Percentiles rank a stretch among this genome's conserved stretches.
These are phyloP conservation scores for Leptinotarsa rubiginosa DNA, from an alignment of 2,888 invertebrate genomes.

Conservation along the genomic window DNA sequence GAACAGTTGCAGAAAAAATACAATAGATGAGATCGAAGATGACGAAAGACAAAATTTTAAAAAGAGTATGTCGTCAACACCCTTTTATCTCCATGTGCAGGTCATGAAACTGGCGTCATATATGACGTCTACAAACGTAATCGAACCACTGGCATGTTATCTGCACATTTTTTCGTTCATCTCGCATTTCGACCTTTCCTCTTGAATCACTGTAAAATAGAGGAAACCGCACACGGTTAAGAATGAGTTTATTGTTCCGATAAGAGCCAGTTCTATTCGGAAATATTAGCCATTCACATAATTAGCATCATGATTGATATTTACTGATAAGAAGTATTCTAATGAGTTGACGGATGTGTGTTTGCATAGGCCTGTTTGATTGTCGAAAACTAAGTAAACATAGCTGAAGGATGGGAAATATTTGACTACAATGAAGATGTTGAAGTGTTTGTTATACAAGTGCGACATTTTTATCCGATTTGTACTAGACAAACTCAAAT, in stretches of 20 bases:
- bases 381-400: neutral
- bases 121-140: neutral
- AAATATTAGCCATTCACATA: conserved; percentile 7
- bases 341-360: neutral
- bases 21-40: no score
- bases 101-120: neutral
- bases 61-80: no score
- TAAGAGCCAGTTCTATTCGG: neutral
- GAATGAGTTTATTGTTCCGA: neutral
- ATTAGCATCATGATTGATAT: neutral
- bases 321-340: neutral
- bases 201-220: neutral
- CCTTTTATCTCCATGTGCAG: neutral
- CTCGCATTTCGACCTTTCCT: neutral
- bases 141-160: neutral
- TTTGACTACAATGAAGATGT: no score
- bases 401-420: no score
- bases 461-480: no score
- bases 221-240: neutral
- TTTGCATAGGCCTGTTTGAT: neutral
- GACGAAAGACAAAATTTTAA: no score
- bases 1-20: no score
- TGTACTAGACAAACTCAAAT: no score
- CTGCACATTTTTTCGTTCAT: neutral
- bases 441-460: no score